Base-by-base conservation (phyloP, 2,888 invertebrate species). In the Lingula anatina region DNA sequence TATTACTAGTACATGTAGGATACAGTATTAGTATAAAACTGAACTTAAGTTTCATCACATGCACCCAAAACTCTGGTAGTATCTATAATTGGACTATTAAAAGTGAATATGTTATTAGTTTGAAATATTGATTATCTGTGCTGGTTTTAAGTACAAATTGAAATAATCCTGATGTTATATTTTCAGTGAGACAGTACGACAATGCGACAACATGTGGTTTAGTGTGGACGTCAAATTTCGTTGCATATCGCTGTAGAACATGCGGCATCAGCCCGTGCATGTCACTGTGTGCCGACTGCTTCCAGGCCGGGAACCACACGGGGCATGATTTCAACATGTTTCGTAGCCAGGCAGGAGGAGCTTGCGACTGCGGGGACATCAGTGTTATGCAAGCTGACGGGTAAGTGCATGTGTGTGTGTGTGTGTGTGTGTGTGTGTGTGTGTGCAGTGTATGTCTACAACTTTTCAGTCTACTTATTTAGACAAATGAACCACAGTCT, bases 321-420 rank as follows among this genome's bases (percentile, higher is more conserved):
- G 89, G 92, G 49, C 97, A 97, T 80, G 97, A 97, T 80, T 97
- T 93, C 81, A 97, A 97, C 80, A 96, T 97, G 95, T 97, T 97
- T 80, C 83, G 94, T 57, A 92, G 92, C 69, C 95, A 95, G 80
- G 95, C 97, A 2, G 97, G 97, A 48, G 96, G 96, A 57, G 97
- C 96, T 15, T 97, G 97, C 80, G 97, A 97, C 80, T 97, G 97
- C 78, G 97, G 97, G 4, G 76, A 77, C 56, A 88, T 90, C 46
- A 91, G 89, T 49, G 96, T 97, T 54, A 96, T 97, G 94, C 91
- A 92, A 76, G 89, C 90, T 70, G 86, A 89, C 55, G 96, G 95
- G 90, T 90, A 78, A 55, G 65, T 47, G 20, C 20, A 9, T 26
- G 20, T n/a, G n/a, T n/a, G n/a, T n/a, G n/a, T n/a, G n/a, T n/a